A percentile compares a stretch with the other conserved stretches of the same genome.
Evolutionary conservation across 2,888 invertebrate genomes (phyloP).

Genomic region (Ditula angustiorana): DNA sequence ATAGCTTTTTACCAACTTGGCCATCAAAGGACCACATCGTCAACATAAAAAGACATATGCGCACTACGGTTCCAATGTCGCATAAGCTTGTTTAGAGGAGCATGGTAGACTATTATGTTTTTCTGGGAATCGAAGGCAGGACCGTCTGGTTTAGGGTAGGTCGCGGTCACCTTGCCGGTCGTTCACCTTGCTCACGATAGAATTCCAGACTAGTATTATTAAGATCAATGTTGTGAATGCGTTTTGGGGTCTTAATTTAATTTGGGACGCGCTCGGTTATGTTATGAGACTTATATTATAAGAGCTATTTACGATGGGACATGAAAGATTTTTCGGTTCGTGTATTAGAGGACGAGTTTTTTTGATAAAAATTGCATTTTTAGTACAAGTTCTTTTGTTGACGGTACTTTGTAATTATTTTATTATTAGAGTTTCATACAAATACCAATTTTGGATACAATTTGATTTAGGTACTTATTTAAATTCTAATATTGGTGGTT

Average conservation of each 20-base stretch:
- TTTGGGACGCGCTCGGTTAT: neutral
- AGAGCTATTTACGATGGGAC: too few species aligned
- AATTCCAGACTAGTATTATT: constrained; percentile 26
- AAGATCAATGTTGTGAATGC: neutral
- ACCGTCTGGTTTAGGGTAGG: constrained; percentile 29
- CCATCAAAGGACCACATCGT: neutral
- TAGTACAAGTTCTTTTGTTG: too few species aligned
- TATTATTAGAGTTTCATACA: too few species aligned
- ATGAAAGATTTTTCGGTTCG: too few species aligned
- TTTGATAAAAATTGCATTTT: too few species aligned
- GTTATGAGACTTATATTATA: neutral
- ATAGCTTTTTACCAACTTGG: too few species aligned
- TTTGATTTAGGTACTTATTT: too few species aligned
- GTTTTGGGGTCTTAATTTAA: neutral
- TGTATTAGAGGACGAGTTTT: too few species aligned
- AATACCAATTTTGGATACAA: too few species aligned
- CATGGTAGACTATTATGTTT: constrained; percentile 16
- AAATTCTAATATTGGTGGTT: too few species aligned
- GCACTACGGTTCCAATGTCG: neutral
- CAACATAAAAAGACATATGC: constrained; percentile 1
- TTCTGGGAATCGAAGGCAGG: constrained; percentile 33
- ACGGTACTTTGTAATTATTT: too few species aligned
- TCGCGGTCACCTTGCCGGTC: constrained; percentile 32
- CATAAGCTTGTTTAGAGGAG: neutral
- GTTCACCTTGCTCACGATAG: constrained; percentile 9